Base-by-base conservation (phyloP, 2,797 vertebrate species). In the Heterohyrax brucei region DNA sequence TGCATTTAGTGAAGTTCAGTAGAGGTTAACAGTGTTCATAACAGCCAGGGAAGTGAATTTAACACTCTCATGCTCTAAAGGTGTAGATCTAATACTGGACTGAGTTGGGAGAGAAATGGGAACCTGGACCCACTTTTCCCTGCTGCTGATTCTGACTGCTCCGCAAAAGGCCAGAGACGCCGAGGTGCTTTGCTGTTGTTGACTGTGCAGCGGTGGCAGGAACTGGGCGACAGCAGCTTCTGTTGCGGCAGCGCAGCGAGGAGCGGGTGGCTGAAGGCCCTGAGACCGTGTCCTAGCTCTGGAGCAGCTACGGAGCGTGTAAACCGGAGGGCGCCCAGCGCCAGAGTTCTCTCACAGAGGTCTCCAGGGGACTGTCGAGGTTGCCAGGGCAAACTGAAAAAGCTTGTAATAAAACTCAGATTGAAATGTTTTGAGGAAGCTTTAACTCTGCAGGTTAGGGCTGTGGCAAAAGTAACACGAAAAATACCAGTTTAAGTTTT, bases 61-160 rank as follows among this genome's bases (percentile, higher is more conserved):
- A 10, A 26, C 28, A 10, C 10, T 84, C 56, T 24, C 48, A 26
- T 44, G 68, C 26, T 7, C 5, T 70, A 46, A 50, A 82, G 56
- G 50, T 59, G 7, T 24, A 77, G 44, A 33, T 80, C 87, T 81
- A 81, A 39, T 19, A 21, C 28, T 93, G 18, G 30, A 21, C 73
- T 33, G 26, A 73, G 53, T 70, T 89, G 44, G 39, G 24, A 19
- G 39, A 46, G 26, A 66, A 73, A 48, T 22, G 10, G 66, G 76
- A 89, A 90, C 66, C 24, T 77, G 9, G 46, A 46, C 66, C n/a
- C 95, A 1, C n/a, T 91, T 94, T 90, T 92, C 21, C 44, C n/a
- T 46, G 85, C 50, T 73, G 48, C 21, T 80, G 64, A 77, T 87
- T 88, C 73, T 91, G 91, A 26, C 18, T 48, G 76, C 76, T 61